Evolutionary conservation across 2,797 vertebrate genomes (phyloP).

Genomic region (Gobio occitaniae): DNA sequence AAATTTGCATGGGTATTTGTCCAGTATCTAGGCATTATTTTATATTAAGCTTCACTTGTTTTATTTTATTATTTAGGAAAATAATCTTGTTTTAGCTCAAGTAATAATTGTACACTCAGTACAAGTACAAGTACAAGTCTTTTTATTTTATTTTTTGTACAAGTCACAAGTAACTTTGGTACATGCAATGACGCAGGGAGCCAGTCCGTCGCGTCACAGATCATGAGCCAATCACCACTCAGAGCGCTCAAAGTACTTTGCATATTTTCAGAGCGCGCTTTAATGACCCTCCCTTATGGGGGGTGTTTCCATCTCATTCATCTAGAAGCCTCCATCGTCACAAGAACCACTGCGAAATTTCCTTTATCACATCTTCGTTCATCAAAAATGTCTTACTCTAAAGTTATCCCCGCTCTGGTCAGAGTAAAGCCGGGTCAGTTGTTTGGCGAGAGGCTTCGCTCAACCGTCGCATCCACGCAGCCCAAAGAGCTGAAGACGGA

Average conservation of each 20-base stretch:
- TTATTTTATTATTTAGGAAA: neutral
- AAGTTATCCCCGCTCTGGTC: slow-evolving; percentile 61
- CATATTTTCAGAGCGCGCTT: slow-evolving; percentile 17
- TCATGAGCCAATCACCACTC: slow-evolving; percentile 11
- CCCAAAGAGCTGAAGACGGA: slow-evolving; percentile 52
- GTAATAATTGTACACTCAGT: neutral
- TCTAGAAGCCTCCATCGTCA: neutral
- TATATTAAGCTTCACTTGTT: neutral
- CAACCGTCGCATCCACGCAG: slow-evolving; percentile 69
- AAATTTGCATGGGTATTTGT: neutral
- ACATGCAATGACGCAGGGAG: neutral
- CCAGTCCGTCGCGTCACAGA: neutral
- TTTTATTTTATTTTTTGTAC: no score
- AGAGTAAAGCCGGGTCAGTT: slow-evolving; percentile 57
- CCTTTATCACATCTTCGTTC: no score
- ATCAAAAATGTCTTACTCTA: slow-evolving; percentile 71
- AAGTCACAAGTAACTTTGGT: neutral
- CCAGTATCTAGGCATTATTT: neutral
- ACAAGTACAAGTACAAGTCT: neutral
- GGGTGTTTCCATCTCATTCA: slow-evolving; percentile 1
- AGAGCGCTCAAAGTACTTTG: neutral
- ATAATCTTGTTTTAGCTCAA: no score
- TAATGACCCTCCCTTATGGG: neutral
- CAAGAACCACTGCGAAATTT: accelerated
- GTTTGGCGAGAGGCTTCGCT: slow-evolving; percentile 65